A percentile compares a stretch with the other conserved stretches of the same genome.
Conservation (phyloP, 2,888 invertebrate species). For the Dasypogon diadema region DNA sequence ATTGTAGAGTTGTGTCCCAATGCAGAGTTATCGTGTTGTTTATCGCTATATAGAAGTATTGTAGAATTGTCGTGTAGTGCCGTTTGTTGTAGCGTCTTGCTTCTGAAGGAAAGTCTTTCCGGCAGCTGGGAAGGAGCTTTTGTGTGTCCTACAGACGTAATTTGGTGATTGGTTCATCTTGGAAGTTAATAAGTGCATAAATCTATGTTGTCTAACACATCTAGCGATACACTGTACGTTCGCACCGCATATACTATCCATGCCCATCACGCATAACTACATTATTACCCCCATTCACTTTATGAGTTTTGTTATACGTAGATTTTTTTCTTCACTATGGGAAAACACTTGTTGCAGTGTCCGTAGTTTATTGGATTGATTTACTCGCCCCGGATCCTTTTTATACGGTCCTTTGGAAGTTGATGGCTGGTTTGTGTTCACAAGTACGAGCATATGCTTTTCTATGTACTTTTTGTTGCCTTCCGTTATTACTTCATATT, state of each 20-base stretch:
- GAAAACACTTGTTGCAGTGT: slow-evolving; percentile 55
- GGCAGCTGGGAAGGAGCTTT: slow-evolving; percentile 38
- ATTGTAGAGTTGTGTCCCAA: neutral
- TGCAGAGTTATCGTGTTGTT: slow-evolving; percentile 18
- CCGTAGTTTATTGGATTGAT: slow-evolving; percentile 53
- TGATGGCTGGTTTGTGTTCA: slow-evolving; percentile 55
- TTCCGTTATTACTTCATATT: slow-evolving; percentile 50
- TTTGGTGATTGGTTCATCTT: slow-evolving; percentile 30
- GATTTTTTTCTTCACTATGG: slow-evolving; percentile 32
- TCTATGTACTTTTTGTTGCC: slow-evolving; percentile 45
- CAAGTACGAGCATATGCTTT: slow-evolving; percentile 53
- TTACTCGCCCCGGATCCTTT: slow-evolving; percentile 54
- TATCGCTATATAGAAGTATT: slow-evolving; percentile 17
- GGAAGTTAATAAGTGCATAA: slow-evolving; percentile 32
- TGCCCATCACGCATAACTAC: slow-evolving; percentile 21
- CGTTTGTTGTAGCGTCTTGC: slow-evolving; percentile 44
- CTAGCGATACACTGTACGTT: slow-evolving; percentile 29
- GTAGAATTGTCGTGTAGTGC: slow-evolving; percentile 28
- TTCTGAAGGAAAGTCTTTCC: slow-evolving; percentile 20
- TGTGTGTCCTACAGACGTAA: slow-evolving; percentile 25
- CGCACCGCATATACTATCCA: neutral
- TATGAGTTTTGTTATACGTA: slow-evolving; percentile 27
- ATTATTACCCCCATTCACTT: slow-evolving; percentile 25
- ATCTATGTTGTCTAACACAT: slow-evolving; percentile 38
- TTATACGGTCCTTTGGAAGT: slow-evolving; percentile 54